Base-by-base conservation (phyloP, 2,888 invertebrate genomes). In the Idaea straminata region DNA sequence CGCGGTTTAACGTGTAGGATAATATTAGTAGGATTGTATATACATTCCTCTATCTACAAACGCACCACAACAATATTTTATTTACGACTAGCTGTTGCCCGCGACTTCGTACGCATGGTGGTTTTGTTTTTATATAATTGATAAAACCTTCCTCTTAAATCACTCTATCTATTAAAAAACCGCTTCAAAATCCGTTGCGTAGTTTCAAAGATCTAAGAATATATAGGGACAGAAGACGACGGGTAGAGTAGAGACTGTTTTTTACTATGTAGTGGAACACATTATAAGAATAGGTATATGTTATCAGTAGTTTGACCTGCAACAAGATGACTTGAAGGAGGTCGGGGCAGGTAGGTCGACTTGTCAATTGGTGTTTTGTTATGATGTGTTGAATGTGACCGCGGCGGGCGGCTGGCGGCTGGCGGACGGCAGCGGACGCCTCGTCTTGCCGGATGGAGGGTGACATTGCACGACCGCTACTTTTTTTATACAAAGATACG, bases 391-490 rank as follows among this genome's bases (percentile, higher is more conserved):
- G 84, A 87, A 86, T 85, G 86, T 87, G 87, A 87, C 86, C 84
- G 83, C 74, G 69, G 65, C 65, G 67, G 63, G 66, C 68, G 64
- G 66, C 65, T 75, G 74, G 72, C 71, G 69, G 69, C n/a, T n/a
- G n/a, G n/a, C n/a, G n/a, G n/a, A n/a, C 65, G 72, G 72, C 67
- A 70, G 78, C 77, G 81, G 80, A 74, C 83, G 79, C 74, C 76
- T 77, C 79, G 88, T 84, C 87, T 86, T 83, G 82, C 83, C 85
- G 86, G 87, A 86, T 88, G 85, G 84, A 83, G 83, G 89, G 88
- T 90, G 89, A 91, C 91, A 86, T 91, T 90, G 87, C 74, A 76
- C 82, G 90, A 89, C 90, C 90, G 89, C 86, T 82, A 75, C 77
- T 81, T 86, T 89, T n/a, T 87, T 85, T 84, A 81, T 82, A 83